A percentile compares a stretch with the other conserved stretches of the same genome.
Evolutionary conservation across 1,140 invertebrate species (phyloP).

Genomic region (Drosophila persimilis): DNA sequence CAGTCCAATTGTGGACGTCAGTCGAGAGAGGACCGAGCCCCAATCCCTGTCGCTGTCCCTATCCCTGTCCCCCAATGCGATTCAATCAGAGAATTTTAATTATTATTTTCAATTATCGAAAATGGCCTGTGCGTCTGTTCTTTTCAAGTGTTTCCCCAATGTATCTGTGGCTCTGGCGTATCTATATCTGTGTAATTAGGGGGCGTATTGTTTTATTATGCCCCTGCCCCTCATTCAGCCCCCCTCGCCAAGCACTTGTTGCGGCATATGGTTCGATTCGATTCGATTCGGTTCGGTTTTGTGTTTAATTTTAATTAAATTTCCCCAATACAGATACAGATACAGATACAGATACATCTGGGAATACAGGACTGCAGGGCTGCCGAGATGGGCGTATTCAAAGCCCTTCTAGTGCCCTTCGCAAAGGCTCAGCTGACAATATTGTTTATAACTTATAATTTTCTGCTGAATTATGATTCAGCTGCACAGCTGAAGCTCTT

Average conservation of each 20-base stretch:
- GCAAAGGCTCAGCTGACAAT: constrained; percentile 50
- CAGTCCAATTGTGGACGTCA: constrained; percentile 74
- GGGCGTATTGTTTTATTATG: constrained; percentile 61
- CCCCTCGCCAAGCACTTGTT: constrained; percentile 17
- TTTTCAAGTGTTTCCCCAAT: constrained; percentile 57
- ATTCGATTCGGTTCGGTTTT: neutral
- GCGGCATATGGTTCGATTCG: constrained; percentile 58
- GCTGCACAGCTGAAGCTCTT: constrained; percentile 41
- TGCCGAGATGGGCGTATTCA: too few species aligned
- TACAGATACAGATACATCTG: neutral
- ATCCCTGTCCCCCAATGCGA: constrained; percentile 5
- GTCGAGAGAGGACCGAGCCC: constrained; percentile 6
- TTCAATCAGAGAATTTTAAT: constrained; percentile 82
- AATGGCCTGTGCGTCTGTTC: constrained; percentile 68
- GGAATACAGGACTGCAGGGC: neutral
- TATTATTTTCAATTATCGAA: constrained; percentile 82
- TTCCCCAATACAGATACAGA: constrained; percentile 17
- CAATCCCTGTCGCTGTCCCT: neutral
- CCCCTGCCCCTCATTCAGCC: too few species aligned
- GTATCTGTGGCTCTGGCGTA: constrained; percentile 29
- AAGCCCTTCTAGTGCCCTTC: neutral
- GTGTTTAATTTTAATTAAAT: constrained; percentile 68
- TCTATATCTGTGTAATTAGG: constrained; percentile 65
- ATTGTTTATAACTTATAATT: constrained; percentile 14
- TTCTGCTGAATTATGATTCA: constrained; percentile 48